A percentile compares a stretch with the other conserved stretches of the same genome.
Conservation (phyloP, 2,113 vertebrate genomes). For the Motacilla tschutschensis region DNA sequence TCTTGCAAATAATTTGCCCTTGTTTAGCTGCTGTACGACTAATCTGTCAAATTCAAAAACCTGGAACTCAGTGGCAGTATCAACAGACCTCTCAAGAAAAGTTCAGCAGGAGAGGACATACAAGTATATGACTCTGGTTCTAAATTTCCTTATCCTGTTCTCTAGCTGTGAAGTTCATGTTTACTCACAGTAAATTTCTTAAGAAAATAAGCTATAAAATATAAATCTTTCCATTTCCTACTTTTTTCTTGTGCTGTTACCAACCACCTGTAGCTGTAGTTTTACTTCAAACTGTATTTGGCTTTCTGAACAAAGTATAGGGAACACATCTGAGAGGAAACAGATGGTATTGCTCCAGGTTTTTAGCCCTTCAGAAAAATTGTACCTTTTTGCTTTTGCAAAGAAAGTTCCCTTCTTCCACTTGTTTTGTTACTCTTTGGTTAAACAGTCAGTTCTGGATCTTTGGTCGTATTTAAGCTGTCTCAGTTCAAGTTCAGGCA, state of each 20-base stretch:
- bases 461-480: not conserved
- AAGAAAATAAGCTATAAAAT: not conserved
- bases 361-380: not conserved
- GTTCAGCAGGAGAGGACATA: not conserved
- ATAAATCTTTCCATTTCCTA: not conserved
- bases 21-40: not conserved
- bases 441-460: not conserved
- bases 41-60: not conserved
- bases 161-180: not conserved
- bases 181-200: not conserved
- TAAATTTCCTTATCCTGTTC: not conserved
- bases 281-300: not conserved
- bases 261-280: not conserved
- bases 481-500: not conserved
- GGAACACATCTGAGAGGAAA: not conserved
- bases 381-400: not conserved
- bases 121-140: not conserved
- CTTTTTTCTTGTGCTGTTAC: not conserved
- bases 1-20: not conserved
- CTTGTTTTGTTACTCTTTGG: not conserved
- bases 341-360: not conserved
- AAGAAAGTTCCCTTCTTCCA: not conserved
- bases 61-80: not conserved
- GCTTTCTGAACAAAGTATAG: not conserved
- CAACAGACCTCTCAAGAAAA: not conserved